Evolutionary conservation across 2,888 invertebrate species (phyloP), one percentile per base, ranked within the genome.

Genomic region (Dexiosoma caninum): DNA sequence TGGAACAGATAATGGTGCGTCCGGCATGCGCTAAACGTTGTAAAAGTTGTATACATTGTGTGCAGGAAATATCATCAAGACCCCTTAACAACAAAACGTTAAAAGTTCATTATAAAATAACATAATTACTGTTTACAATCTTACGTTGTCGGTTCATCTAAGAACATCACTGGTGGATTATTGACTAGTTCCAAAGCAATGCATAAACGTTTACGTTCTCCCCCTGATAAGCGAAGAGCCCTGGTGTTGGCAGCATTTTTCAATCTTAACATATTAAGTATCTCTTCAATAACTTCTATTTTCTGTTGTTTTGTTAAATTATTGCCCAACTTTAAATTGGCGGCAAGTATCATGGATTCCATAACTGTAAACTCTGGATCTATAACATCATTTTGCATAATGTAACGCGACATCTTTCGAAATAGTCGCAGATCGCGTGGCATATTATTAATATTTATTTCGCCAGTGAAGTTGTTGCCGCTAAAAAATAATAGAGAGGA

Each of bases 131-230:
- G 37, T 53, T 0, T 0, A 23, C 1, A 37, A 10, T 84, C 87
- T 93, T 91, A 98, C 98, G 98, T 97, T 2, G 98, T 98, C 0
- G 98, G 98, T 88, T 98, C 98, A 89, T 98, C 98, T 78, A 98
- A 92, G 89, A 98, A 98, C 89, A 98, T 93, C 7, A 98, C 94
- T 0, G 98, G 97, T 1, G 98, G 98, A 90, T 98, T 98, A 90
- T 98, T 97, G 0, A 90, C 94, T 27, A 98, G 91, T 89, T 98
- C 98, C 81, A 97, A 90, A 0, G 98, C 98, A 51, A 98, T 97
- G 0, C 97, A 96, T n/a, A 98, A 92, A 27, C 98, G 92, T 89
- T 98, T 98, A 80, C 93, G 93, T 90, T 98, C 98, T 0, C 98
- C 98, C 0, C 98, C 98, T 0, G 98, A 98, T 23, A 98, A 91